These are phyloP conservation scores for Proteles cristata DNA, from an alignment of 2,113 vertebrate species.

Conservation along the genomic window DNA sequence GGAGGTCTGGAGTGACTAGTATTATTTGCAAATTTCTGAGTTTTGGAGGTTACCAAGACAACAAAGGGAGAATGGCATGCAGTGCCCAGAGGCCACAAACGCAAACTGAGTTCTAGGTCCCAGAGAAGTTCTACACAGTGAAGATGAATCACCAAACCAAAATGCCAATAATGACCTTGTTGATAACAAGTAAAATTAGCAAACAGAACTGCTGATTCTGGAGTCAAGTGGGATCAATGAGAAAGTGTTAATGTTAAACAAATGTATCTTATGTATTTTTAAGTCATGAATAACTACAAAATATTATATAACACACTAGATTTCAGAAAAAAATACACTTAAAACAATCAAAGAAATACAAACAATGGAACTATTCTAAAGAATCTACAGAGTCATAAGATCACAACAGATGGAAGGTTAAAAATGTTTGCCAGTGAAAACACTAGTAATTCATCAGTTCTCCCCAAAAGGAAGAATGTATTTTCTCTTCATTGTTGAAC, in stretches of 20 bases:
- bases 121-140: not conserved
- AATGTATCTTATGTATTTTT: not conserved
- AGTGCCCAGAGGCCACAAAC: not conserved
- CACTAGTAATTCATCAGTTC: not conserved
- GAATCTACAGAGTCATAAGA: not conserved
- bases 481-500: not conserved
- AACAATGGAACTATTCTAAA: not conserved
- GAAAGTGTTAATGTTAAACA: not conserved
- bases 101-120: not conserved
- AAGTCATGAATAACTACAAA: not conserved
- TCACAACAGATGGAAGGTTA: not conserved
- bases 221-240: not conserved
- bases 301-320: not conserved
- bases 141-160: not conserved
- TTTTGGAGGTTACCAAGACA: not conserved
- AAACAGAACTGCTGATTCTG: not conserved
- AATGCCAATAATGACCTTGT: not conserved
- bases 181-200: not conserved
- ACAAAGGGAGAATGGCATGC: not conserved
- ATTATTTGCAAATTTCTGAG: not conserved
- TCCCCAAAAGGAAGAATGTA: not conserved
- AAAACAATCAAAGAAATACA: not conserved
- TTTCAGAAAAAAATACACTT: not conserved
- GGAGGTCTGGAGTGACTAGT: fast-evolving
- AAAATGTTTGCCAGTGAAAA: not conserved